Conservation (phyloP, 2,113 vertebrate genomes). For the Pseudonaja textilis region DNA sequence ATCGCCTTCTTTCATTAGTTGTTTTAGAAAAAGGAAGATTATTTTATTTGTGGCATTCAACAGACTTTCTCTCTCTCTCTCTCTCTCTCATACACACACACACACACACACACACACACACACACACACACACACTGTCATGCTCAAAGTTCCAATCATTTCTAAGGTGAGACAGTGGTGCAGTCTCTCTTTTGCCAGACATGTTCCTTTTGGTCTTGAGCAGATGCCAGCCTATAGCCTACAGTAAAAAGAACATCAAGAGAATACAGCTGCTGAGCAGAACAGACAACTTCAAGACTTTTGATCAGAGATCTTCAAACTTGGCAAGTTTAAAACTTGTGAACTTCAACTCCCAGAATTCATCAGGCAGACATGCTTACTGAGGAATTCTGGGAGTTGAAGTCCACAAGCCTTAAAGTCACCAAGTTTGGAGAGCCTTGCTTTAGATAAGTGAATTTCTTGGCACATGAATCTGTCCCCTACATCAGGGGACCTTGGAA, state of each 20-base stretch:
- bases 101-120: not conserved
- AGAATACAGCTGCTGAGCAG: not conserved
- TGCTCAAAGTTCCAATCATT: not conserved
- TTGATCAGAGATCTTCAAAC: not conserved
- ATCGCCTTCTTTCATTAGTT: not conserved
- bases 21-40: not conserved
- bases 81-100: too few species aligned
- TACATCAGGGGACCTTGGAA: too few species aligned
- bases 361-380: too few species aligned
- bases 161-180: not conserved
- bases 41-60: not conserved
- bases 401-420: too few species aligned
- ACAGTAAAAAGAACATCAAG: not conserved
- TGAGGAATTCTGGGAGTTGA: too few species aligned
- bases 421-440: too few species aligned
- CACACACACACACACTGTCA: not conserved
- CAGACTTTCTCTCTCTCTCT: not conserved
- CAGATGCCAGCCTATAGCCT: not conserved
- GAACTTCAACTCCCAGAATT: too few species aligned
- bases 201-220: not conserved
- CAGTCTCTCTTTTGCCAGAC: not conserved
- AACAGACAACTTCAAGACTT: not conserved
- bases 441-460: not conserved
- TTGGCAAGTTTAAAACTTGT: too few species aligned
- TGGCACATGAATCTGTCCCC: not conserved